phyloP scores from a whole-genome alignment of 30 jellyfish, hydroid and myxozoan species.

The Chrysaora quinquecirrha region DNA sequence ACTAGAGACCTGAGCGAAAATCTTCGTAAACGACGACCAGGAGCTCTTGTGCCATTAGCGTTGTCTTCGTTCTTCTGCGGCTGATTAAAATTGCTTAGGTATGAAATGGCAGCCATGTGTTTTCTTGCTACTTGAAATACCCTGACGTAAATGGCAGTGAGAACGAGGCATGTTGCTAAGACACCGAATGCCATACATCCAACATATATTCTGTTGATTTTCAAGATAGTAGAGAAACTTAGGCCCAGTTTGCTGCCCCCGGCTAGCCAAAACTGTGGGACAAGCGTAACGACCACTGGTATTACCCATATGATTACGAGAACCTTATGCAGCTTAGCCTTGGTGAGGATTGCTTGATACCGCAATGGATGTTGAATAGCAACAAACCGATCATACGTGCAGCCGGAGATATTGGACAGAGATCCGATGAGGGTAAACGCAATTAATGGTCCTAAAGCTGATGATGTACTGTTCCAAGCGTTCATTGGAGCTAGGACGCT shows the following conservation, averaged over 20 bases:
- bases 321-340: slow-evolving; percentile 14
- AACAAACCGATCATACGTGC: slow-evolving; percentile 74
- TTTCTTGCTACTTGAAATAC: slow-evolving; percentile 64
- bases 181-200: slow-evolving; percentile 63
- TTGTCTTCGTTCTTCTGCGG: slow-evolving; percentile 9
- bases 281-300: slow-evolving; percentile 46
- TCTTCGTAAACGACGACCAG: slow-evolving; percentile 41
- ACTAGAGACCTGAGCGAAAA: slow-evolving; percentile 64
- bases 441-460: slow-evolving; percentile 47
- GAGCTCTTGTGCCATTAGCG: not conserved
- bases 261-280: slow-evolving; percentile 54
- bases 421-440: slow-evolving; percentile 73
- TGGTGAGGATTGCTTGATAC: slow-evolving; percentile 63
- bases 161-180: slow-evolving; percentile 34
- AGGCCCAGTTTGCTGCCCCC: not conserved
- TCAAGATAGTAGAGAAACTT: not conserved
- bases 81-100: slow-evolving; percentile 30
- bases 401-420: slow-evolving; percentile 63
- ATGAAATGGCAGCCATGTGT: slow-evolving; percentile 70
- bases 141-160: slow-evolving; percentile 38
- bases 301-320: slow-evolving; percentile 54
- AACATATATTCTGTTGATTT: slow-evolving; percentile 3
- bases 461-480: slow-evolving; percentile 24
- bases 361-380: slow-evolving; percentile 80
- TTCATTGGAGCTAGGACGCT: slow-evolving; percentile 43